Evolutionary conservation across 2,888 invertebrate genomes (phyloP).

Genomic region (Frankliniella fusca): DNA sequence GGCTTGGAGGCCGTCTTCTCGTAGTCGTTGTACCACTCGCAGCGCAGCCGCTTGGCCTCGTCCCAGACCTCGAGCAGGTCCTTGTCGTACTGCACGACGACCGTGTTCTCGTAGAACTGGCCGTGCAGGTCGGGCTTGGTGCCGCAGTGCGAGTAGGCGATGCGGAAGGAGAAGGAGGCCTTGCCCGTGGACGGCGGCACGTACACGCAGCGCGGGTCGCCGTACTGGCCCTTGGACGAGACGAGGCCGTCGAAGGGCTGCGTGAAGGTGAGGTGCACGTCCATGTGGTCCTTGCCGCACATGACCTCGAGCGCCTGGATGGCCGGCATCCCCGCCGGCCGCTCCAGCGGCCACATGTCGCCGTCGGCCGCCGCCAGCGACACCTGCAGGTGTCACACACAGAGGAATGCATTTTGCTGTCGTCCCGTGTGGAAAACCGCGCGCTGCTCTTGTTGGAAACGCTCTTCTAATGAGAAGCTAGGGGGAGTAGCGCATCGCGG

Average conservation of each 20-base stretch:
- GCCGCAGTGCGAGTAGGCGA: conserved; percentile 76
- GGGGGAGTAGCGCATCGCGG: too few species aligned
- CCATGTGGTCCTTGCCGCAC: conserved; percentile 95
- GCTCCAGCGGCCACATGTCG: conserved; percentile 83
- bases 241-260: conserved; percentile 91
- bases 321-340: conserved; percentile 84
- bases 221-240: conserved; percentile 84
- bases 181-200: conserved; percentile 84
- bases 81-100: conserved; percentile 90
- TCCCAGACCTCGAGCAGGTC: conserved; percentile 93
- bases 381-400: background rate
- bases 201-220: conserved; percentile 78
- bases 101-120: conserved; percentile 93
- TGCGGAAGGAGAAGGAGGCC: conserved; percentile 83
- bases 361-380: conserved; percentile 48
- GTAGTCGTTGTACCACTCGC: conserved; percentile 96
- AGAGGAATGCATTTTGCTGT: background rate
- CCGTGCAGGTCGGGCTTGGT: conserved; percentile 82
- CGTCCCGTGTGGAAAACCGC: too few species aligned
- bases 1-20: conserved; percentile 93
- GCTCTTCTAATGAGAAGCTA: background rate
- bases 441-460: too few species aligned
- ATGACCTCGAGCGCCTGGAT: conserved; percentile 89
- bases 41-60: conserved; percentile 84
- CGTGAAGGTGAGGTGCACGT: conserved; percentile 85